Conservation (phyloP, 1,140 invertebrate species). For the Cherax destructor region DNA sequence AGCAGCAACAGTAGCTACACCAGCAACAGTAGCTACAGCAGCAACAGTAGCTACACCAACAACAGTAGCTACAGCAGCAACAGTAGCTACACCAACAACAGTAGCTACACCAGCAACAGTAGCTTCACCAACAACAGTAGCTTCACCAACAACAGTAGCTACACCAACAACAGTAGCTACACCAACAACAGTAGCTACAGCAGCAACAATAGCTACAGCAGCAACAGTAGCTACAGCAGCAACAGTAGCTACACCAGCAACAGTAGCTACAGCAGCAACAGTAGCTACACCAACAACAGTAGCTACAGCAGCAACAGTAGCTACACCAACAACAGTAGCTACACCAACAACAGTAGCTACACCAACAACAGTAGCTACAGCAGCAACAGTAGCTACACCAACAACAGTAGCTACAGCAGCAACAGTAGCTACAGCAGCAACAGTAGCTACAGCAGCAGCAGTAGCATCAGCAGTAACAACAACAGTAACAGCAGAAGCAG, state of each 20-base stretch:
- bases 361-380: background rate
- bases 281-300: background rate
- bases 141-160: background rate
- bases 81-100: background rate
- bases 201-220: background rate
- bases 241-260: background rate
- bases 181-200: background rate
- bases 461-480: background rate
- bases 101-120: background rate
- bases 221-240: background rate
- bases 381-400: conserved; percentile 11
- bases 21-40: conserved; percentile 17
- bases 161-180: background rate
- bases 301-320: background rate
- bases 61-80: background rate
- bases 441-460: background rate
- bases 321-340: conserved; percentile 11
- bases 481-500: too few species aligned
- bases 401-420: background rate
- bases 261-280: conserved; percentile 18
- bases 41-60: background rate
- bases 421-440: too few species aligned
- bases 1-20: background rate
- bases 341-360: background rate
- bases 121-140: background rate